phyloP scores from a whole-genome alignment of 2,888 invertebrate species.

The Euzophera pinguis region DNA sequence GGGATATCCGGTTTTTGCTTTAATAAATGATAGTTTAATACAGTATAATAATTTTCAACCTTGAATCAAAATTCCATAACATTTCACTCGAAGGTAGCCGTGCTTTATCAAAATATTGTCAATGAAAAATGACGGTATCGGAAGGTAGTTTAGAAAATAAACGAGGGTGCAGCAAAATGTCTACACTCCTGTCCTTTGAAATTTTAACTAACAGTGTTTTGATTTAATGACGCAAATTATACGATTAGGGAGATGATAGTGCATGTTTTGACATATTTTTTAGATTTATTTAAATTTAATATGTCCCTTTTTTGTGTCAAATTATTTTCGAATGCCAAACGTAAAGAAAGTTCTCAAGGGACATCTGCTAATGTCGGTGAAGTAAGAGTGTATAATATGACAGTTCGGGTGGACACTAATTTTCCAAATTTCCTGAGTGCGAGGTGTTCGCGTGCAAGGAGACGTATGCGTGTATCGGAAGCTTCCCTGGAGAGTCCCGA shows the following conservation, averaged over 20 bases:
- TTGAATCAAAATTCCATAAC: conserved; percentile 1
- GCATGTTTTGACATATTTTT: conserved; percentile 60
- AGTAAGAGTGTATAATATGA: conserved; percentile 32
- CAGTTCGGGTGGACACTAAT: conserved; percentile 69
- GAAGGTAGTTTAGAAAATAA: conserved; percentile 12
- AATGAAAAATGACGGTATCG: conserved; percentile 13
- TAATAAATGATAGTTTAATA: no score
- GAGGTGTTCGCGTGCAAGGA: conserved; percentile 34
- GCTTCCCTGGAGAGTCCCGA: conserved; percentile 28
- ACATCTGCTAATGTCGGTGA: conserved; percentile 39
- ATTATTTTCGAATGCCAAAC: conserved; percentile 47
- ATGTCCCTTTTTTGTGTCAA: conserved; percentile 58
- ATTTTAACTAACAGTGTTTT: conserved; percentile 31
- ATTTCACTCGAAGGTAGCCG: conserved; percentile 10
- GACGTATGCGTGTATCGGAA: conserved; percentile 34
- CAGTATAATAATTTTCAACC: background rate
- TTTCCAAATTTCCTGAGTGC: conserved; percentile 41
- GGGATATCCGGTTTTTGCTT: no score
- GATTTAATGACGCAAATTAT: conserved; percentile 27
- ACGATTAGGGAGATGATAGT: conserved; percentile 48
- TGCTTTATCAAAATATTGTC: conserved; percentile 10
- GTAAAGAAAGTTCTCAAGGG: conserved; percentile 37
- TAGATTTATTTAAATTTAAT: conserved; percentile 54
- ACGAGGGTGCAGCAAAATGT: conserved; percentile 4
- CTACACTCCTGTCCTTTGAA: background rate